phyloP scores from a whole-genome alignment of 1,140 invertebrate genomes.

The Conus ventricosus region DNA sequence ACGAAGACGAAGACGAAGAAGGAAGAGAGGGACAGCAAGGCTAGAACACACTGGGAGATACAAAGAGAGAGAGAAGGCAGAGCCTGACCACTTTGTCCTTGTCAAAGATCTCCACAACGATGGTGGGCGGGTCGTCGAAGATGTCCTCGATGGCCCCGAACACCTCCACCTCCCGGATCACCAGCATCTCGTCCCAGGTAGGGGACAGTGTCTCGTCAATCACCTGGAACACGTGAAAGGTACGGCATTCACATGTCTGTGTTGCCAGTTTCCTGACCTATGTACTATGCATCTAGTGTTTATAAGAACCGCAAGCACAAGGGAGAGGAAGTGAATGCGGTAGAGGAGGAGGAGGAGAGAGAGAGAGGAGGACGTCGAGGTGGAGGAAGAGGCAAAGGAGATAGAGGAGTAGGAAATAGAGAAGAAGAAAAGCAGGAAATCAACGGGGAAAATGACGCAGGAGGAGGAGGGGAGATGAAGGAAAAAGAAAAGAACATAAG shows the following conservation, averaged over 20 bases:
- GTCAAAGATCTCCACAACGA: slow-evolving; percentile 93
- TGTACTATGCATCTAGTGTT: too few species aligned
- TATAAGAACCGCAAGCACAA: too few species aligned
- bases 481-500: background rate
- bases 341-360: background rate
- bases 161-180: slow-evolving; percentile 87
- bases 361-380: background rate
- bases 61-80: too few species aligned
- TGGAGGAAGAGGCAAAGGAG: background rate
- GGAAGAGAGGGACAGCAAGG: too few species aligned
- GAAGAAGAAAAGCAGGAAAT: background rate
- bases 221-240: slow-evolving; percentile 69
- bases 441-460: background rate
- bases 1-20: too few species aligned
- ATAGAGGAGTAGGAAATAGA: background rate
- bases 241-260: too few species aligned
- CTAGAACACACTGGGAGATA: too few species aligned
- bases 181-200: slow-evolving; percentile 91
- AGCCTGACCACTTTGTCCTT: slow-evolving; percentile 80
- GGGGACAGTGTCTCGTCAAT: slow-evolving; percentile 93
- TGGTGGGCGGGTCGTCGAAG: slow-evolving; percentile 85
- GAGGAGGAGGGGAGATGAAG: background rate
- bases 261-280: too few species aligned
- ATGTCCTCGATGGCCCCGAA: slow-evolving; percentile 88
- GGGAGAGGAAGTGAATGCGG: background rate